These are phyloP conservation scores for Molossus molossus DNA, from an alignment of 2,797 vertebrate genomes.

Conservation along the genomic window DNA sequence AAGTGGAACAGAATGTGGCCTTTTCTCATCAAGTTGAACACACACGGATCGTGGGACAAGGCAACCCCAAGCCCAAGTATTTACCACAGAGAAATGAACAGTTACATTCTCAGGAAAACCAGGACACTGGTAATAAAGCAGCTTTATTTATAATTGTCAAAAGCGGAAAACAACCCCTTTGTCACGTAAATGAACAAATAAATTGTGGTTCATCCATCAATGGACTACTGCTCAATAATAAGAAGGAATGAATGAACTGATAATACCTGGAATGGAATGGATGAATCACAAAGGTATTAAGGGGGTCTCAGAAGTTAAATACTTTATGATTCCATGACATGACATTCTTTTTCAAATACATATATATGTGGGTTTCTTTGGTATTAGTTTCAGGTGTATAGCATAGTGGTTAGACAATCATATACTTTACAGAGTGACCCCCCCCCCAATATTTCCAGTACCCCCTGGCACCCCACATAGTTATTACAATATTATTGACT, in stretches of 20 bases:
- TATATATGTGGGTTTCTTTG: not conserved
- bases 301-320: not conserved
- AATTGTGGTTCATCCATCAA: not conserved
- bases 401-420: not conserved
- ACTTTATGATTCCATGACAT: not conserved
- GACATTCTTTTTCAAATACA: not conserved
- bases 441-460: not conserved
- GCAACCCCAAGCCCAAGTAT: not conserved
- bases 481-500: not conserved
- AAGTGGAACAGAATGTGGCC: not conserved
- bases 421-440: not conserved
- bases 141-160: not conserved
- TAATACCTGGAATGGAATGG: not conserved
- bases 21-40: not conserved
- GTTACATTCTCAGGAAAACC: not conserved
- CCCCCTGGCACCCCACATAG: not conserved
- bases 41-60: not conserved
- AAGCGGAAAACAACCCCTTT: not conserved
- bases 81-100: not conserved
- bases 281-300: not conserved
- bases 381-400: not conserved
- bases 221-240: not conserved
- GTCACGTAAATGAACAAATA: not conserved
- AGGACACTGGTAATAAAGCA: not conserved
- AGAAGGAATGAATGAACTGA: not conserved